These are phyloP conservation scores for Atherix ibis DNA, from an alignment of 2,888 invertebrate genomes.

Conservation along the genomic window DNA sequence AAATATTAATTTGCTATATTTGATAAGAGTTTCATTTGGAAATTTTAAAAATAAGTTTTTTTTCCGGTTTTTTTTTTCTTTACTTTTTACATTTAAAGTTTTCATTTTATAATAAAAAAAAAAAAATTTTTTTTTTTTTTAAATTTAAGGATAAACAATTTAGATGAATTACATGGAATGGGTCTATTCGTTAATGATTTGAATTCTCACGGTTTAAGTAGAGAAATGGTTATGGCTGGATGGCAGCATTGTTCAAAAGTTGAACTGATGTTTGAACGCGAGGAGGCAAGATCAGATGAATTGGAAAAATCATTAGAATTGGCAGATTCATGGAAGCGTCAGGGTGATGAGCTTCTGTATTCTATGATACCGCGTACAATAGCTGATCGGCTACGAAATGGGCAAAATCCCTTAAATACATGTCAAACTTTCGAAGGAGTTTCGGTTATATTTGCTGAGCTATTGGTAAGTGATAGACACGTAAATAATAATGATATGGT, in stretches of 20 bases:
- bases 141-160: constrained; percentile 55
- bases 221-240: constrained; percentile 66
- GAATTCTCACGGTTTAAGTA: constrained; percentile 69
- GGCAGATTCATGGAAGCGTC: constrained; percentile 69
- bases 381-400: constrained; percentile 62
- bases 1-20: too few species aligned
- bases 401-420: constrained; percentile 58
- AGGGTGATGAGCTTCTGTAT: constrained; percentile 72
- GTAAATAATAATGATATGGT: too few species aligned
- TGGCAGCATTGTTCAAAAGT: constrained; percentile 73
- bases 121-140: constrained; percentile 1
- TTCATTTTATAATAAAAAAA: constrained; percentile 2
- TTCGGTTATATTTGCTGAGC: constrained; percentile 31
- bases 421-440: constrained; percentile 48
- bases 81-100: constrained; percentile 3
- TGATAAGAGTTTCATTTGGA: too few species aligned
- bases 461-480: constrained; percentile 20
- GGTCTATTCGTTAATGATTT: constrained; percentile 69
- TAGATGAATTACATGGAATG: constrained; percentile 66
- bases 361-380: constrained; percentile 84
- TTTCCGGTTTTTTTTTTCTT: constrained; percentile 2
- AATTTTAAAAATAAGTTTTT: too few species aligned
- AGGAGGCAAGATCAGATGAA: constrained; percentile 61
- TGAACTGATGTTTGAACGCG: constrained; percentile 67
- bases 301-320: constrained; percentile 62